These are phyloP conservation scores for Galaxea fascicularis DNA, from an alignment of 92 coral and sea anemone genomes.

Conservation along the genomic window DNA sequence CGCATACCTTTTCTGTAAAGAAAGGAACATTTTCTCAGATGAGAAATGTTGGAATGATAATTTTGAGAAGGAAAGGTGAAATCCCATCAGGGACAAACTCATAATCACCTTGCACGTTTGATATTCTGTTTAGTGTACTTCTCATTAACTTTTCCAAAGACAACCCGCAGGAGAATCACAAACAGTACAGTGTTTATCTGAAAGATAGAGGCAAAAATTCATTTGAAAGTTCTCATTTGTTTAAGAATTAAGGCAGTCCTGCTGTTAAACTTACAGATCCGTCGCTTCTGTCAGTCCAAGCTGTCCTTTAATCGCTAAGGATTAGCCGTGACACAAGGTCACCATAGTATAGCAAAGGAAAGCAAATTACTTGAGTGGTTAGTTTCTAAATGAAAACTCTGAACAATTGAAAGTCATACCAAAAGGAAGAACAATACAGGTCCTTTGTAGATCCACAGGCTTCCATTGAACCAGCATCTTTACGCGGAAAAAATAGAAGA, in stretches of 20 bases:
- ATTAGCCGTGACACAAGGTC: too few relatives aligned
- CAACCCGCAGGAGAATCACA: background rate
- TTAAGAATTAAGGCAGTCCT: too few relatives aligned
- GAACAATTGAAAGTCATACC: background rate
- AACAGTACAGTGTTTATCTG: background rate
- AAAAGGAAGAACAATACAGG: background rate
- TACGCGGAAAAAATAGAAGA: background rate
- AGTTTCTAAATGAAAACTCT: too few relatives aligned
- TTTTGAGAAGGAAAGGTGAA: too few relatives aligned
- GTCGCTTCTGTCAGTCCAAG: too few relatives aligned
- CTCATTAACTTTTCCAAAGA: background rate
- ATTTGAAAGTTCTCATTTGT: too few relatives aligned
- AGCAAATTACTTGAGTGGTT: too few relatives aligned
- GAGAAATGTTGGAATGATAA: too few relatives aligned
- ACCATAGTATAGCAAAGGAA: too few relatives aligned
- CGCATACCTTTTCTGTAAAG: background rate
- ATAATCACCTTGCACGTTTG: background rate
- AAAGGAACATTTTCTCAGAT: too few relatives aligned
- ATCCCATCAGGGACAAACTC: too few relatives aligned
- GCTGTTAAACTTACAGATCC: background rate
- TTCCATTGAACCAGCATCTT: conserved; percentile 1
- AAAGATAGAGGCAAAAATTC: background rate
- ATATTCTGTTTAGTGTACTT: background rate
- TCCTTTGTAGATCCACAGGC: background rate
- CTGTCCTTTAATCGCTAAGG: too few relatives aligned